Base-by-base conservation (phyloP, 1,140 invertebrate species). In the Centruroides sculpturatus region DNA sequence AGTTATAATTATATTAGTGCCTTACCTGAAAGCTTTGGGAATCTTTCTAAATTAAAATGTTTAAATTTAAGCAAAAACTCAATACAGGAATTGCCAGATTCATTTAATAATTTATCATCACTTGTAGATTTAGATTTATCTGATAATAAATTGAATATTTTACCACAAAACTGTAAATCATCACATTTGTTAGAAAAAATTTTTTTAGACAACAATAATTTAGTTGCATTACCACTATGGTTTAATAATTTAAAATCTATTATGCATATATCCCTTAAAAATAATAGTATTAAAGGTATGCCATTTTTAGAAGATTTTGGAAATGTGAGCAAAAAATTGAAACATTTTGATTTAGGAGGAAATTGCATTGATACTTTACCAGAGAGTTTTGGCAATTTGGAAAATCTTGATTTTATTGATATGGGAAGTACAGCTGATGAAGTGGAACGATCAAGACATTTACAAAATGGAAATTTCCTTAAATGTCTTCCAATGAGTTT, bases 321-420 rank as follows among this genome's bases (percentile, higher is more conserved):
- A 9, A n/a, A 12, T 35, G 12, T n/a, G 9, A 56, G 36, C 35
- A 35, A 9, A 35, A 47, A 53, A 50, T 57, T 63, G 46, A 55
- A 63, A 57, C 34, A 52, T 11, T 23, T 63, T 35, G 59, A 63
- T 57, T 46, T 63, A 4, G 53, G 59, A 60, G 62, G 62, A 52
- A 63, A 63, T 56, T 57, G 54, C 51, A 50, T 63, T 13, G 48
- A 13, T 9, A 9, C 9, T 54, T 41, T 63, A 11, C 50, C 62
- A 5, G 46, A 53, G 4, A 57, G 23, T 35, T 57, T 63, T 54
- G 62, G 57, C 36, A 47, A 59, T 35, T 54, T 63, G 12, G 55
- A 54, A 47, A 41, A 46, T 9, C 50, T 63, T 41, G 6, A 34
- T 23, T 49, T 34, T 35, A 10, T 63, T 41, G 58, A 63, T 52